Conservation (phyloP, 2,797 vertebrate genomes). For the Pangasius sanitwongsei region DNA sequence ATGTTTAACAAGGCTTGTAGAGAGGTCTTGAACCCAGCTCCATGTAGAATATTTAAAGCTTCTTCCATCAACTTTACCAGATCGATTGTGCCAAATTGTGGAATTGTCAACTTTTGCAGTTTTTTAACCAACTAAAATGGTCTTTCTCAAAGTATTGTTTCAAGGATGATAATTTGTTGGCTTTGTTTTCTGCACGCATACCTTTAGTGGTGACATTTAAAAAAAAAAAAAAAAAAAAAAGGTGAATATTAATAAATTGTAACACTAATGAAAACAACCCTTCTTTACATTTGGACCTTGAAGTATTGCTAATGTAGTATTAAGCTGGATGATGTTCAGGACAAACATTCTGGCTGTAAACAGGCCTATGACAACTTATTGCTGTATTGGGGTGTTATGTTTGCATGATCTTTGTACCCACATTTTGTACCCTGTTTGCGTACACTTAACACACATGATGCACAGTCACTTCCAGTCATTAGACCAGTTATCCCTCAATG, state of each 20-base stretch:
- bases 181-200: background rate
- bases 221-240: too few species aligned
- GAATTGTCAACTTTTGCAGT: background rate
- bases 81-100: background rate
- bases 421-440: background rate
- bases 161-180: background rate
- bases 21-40: background rate
- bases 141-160: background rate
- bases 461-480: background rate
- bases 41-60: background rate
- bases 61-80: background rate
- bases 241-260: background rate
- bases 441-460: background rate
- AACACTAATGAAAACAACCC: background rate
- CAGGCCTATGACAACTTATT: background rate
- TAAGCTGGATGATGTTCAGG: too few species aligned
- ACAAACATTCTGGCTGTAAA: conserved; percentile 8
- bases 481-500: background rate
- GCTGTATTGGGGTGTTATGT: background rate
- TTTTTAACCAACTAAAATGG: background rate
- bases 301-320: background rate
- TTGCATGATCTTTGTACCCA: conserved; percentile 16
- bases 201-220: background rate
- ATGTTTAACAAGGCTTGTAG: background rate
- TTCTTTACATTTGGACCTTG: background rate